Base-by-base conservation (phyloP, 2,888 invertebrate species). In the Campopleginae sp. region DNA sequence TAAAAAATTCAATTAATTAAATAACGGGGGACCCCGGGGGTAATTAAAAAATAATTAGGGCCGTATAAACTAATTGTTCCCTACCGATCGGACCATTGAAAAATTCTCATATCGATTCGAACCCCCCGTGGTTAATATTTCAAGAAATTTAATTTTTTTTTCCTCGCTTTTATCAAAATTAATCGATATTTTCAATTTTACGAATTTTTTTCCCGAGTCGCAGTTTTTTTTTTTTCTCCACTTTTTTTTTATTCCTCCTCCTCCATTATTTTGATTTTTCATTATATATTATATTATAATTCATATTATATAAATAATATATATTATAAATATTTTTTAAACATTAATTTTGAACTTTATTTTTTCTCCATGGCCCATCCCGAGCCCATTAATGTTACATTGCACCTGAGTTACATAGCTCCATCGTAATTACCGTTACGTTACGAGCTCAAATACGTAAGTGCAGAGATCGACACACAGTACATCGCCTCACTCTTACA, bases 401-500 rank as follows among this genome's bases (percentile, higher is more conserved):
- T 63, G 76, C 65, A 76, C 65, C 33, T 66, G 51, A 19, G 48
- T 42, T 58, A 23, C 2, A 70, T 8, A 33, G 51, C 33, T 10
- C 31, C n/a, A 51, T 12, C 31, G 51, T 31, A 31, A 48, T 17
- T 51, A 23, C 38, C 27, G 44, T 42, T 63, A 19, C 42, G 79
- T 80, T 80, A 84, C 75, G 75, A 27, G 75, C 46, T 44, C 38
- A 46, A 58, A 65, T 66, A 78, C 51, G 72, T 61, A 77, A 81
- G 48, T 77, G 66, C 44, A 51, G 33, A 68, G 33, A 68, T 42
- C 19, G n/a, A 31, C 19, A 66, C 27, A 66, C 54, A 48, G 77
- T 77, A 61, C 77, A 66, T 76, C 65, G 70, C 61, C 72, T 72
- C 54, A 42, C 71, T 74, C 72, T 84, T 84, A 81, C 74, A 77